phyloP scores from a whole-genome alignment of 1,140 invertebrate species.

The Ceratitis capitata region DNA sequence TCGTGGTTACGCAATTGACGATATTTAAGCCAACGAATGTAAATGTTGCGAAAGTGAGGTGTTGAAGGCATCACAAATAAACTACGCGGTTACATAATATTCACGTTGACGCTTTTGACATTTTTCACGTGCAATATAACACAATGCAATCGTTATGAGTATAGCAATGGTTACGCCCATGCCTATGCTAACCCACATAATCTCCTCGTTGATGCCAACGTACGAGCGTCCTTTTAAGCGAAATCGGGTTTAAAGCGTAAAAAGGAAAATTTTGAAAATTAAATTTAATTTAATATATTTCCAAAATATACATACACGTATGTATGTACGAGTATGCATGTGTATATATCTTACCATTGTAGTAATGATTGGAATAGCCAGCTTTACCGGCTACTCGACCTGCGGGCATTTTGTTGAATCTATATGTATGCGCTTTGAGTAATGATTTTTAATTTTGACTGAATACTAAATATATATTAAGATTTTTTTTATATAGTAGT shows the following conservation, averaged over 20 bases:
- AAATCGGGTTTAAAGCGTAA: not conserved
- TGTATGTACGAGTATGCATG: not conserved
- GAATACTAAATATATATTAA: too few relatives aligned
- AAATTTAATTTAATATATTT: not conserved
- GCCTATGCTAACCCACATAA: slow-evolving; percentile 86
- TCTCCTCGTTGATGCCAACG: slow-evolving; percentile 84
- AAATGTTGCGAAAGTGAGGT: not conserved
- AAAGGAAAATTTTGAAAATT: not conserved
- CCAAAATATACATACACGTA: too few relatives aligned
- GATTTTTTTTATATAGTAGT: too few relatives aligned
- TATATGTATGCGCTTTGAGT: not conserved
- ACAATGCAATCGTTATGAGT: slow-evolving; percentile 81
- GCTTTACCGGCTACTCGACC: slow-evolving; percentile 77
- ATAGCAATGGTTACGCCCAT: slow-evolving; percentile 85
- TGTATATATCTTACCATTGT: slow-evolving; percentile 69
- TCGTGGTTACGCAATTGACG: not conserved
- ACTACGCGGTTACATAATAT: slow-evolving; percentile 75
- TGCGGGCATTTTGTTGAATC: slow-evolving; percentile 65
- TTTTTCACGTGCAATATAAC: slow-evolving; percentile 82
- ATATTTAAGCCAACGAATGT: not conserved
- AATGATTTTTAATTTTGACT: not conserved
- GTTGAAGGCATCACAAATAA: too few relatives aligned
- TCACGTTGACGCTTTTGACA: slow-evolving; percentile 76
- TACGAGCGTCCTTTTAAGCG: slow-evolving; percentile 74
- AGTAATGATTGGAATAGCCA: slow-evolving; percentile 75